Conservation (phyloP, 2,797 vertebrate species). For the Pagetopsis macropterus region DNA sequence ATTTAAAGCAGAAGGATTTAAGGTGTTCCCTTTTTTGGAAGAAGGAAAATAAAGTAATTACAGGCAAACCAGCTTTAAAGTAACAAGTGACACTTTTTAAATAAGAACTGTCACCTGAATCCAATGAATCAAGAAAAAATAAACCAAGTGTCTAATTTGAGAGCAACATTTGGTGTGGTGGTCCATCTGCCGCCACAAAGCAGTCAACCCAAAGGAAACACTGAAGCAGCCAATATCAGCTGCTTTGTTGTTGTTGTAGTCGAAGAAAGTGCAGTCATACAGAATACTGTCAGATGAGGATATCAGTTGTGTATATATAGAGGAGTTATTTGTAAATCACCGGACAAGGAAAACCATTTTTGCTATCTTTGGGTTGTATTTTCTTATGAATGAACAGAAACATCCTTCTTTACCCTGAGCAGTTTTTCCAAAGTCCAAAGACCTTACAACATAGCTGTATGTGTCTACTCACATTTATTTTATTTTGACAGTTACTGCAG, state of each 20-base stretch:
- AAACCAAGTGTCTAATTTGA: too few relatives aligned
- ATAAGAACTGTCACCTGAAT: too few relatives aligned
- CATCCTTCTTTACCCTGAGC: conserved; percentile 17
- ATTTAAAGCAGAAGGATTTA: background rate
- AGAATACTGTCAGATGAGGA: background rate
- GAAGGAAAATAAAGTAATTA: too few relatives aligned
- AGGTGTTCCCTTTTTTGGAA: too few relatives aligned
- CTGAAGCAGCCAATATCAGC: background rate
- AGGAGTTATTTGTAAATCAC: conserved; percentile 23
- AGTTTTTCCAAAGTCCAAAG: conserved; percentile 24
- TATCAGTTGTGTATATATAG: conserved; percentile 13
- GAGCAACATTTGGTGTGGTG: too few relatives aligned
- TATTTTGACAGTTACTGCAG: conserved; percentile 57
- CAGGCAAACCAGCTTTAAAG: too few relatives aligned
- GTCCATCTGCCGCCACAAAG: too few relatives aligned
- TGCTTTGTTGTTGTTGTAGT: background rate
- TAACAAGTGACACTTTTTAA: too few relatives aligned
- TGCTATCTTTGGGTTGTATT: background rate
- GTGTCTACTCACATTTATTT: conserved; percentile 44
- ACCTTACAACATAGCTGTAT: conserved; percentile 13
- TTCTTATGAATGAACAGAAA: conserved; percentile 21
- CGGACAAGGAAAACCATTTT: conserved; percentile 1
- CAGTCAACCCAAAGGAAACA: background rate
- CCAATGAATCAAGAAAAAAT: too few relatives aligned
- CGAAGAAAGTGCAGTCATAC: conserved; percentile 1